Evolutionary conservation across 1,140 invertebrate genomes (phyloP).

Genomic region (Papilio helenus): DNA sequence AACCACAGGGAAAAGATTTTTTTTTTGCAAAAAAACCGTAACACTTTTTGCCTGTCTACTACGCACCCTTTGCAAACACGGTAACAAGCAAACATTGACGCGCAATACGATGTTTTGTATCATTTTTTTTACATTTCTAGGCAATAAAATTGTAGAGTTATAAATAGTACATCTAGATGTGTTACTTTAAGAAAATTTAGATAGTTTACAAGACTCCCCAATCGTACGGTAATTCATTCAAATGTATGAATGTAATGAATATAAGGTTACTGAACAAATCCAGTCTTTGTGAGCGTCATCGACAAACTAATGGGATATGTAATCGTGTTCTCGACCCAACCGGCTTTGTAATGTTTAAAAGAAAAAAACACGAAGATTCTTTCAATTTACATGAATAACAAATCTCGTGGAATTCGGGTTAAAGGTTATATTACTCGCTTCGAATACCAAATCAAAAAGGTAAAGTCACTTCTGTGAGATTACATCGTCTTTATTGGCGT

Average conservation of each 20-base stretch:
- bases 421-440: not conserved
- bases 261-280: not conserved
- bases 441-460: not conserved
- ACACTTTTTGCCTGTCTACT: slow-evolving; percentile 14
- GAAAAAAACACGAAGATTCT: not conserved
- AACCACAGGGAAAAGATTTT: slow-evolving; percentile 4
- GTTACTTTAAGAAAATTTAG: not conserved
- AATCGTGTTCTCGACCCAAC: not conserved
- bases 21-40: slow-evolving; percentile 7
- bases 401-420: not conserved
- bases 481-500: slow-evolving; percentile 35
- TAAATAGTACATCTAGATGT: not conserved
- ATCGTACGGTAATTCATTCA: too few species aligned
- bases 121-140: slow-evolving; percentile 37
- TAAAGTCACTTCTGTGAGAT: slow-evolving; percentile 32
- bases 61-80: slow-evolving; percentile 25
- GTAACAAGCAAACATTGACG: slow-evolving; percentile 42
- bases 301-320: not conserved
- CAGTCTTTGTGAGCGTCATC: slow-evolving; percentile 35
- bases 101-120: slow-evolving; percentile 54
- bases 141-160: not conserved
- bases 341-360: slow-evolving; percentile 1
- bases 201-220: not conserved
- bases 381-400: slow-evolving; percentile 13
- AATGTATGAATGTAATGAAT: not conserved